These are phyloP conservation scores for Phragmatobia fuliginosa DNA, from an alignment of 2,888 invertebrate species.

Conservation along the genomic window DNA sequence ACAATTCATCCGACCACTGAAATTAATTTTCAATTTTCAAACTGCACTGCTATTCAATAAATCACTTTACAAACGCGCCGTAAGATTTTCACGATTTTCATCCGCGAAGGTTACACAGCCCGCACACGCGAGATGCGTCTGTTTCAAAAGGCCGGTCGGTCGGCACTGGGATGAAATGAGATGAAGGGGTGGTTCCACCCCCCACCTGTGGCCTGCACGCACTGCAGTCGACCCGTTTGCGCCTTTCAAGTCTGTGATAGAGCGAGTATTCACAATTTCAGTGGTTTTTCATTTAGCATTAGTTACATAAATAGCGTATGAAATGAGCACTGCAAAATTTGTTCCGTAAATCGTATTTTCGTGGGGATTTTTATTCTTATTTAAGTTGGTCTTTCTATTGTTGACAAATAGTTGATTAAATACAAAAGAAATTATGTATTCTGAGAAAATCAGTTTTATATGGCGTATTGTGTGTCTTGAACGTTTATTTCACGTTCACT, in stretches of 20 bases:
- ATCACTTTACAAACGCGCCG: conserved; percentile 19
- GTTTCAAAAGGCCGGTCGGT: conserved; percentile 55
- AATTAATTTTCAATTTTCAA: neutral
- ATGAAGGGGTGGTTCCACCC: conserved; percentile 60
- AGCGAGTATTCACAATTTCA: conserved; percentile 48
- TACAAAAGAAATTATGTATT: neutral
- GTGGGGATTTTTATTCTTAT: neutral
- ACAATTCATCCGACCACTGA: conserved; percentile 55
- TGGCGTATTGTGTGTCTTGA: neutral
- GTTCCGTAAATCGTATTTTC: neutral
- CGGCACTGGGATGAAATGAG: conserved; percentile 60
- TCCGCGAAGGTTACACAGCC: conserved; percentile 19
- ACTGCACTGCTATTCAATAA: conserved; percentile 9
- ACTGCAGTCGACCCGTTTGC: conserved; percentile 81
- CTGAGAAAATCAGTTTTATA: neutral
- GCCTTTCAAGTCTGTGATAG: conserved; percentile 67
- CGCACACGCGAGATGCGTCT: conserved; percentile 55
- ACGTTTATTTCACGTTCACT: neutral
- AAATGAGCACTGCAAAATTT: conserved; percentile 30
- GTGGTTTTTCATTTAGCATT: conserved; percentile 47
- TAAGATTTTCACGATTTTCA: conserved; percentile 30
- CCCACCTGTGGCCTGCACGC: conserved; percentile 83
- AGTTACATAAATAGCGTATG: conserved; percentile 41
- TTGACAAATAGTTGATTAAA: neutral
- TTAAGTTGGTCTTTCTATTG: neutral